phyloP scores from a whole-genome alignment of 2,888 invertebrate genomes.

The Trichogramma evanescens region DNA sequence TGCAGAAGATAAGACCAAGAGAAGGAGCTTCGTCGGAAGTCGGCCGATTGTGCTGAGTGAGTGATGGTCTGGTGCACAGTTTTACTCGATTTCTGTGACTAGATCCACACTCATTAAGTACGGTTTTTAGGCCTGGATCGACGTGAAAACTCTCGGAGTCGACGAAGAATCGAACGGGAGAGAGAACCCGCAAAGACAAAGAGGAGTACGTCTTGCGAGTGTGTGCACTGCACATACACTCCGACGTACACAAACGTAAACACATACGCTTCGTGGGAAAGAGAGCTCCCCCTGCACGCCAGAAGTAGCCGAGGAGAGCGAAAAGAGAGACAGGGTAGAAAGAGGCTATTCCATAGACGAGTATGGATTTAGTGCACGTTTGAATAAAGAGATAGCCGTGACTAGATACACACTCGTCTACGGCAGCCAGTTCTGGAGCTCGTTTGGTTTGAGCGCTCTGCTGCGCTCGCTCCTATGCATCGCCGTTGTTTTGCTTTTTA shows the following conservation, averaged over 20 bases:
- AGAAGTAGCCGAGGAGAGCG: too few species aligned
- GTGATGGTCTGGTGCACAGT: constrained; percentile 69
- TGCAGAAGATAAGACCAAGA: constrained; percentile 1
- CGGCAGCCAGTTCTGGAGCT: constrained; percentile 49
- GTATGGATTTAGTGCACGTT: constrained; percentile 74
- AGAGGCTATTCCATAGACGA: constrained; percentile 68
- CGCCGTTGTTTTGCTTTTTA: neutral
- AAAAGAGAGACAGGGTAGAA: constrained; percentile 29
- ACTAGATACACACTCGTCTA: constrained; percentile 89
- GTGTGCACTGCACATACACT: too few species aligned
- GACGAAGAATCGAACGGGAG: neutral
- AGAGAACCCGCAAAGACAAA: neutral
- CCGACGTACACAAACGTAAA: too few species aligned
- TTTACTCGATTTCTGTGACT: constrained; percentile 57
- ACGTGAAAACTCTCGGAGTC: neutral
- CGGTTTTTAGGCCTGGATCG: constrained; percentile 39
- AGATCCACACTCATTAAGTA: constrained; percentile 85
- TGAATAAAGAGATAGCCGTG: constrained; percentile 51
- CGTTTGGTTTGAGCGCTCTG: constrained; percentile 3
- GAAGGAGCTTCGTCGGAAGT: constrained; percentile 9
- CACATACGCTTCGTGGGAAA: too few species aligned
- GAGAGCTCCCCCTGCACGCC: too few species aligned
- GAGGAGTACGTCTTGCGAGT: too few species aligned
- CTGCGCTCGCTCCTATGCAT: neutral
- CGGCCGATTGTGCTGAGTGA: constrained; percentile 53